These are phyloP conservation scores for Anagrus nilaparvatae DNA, from an alignment of 1,140 invertebrate species.

Conservation along the genomic window DNA sequence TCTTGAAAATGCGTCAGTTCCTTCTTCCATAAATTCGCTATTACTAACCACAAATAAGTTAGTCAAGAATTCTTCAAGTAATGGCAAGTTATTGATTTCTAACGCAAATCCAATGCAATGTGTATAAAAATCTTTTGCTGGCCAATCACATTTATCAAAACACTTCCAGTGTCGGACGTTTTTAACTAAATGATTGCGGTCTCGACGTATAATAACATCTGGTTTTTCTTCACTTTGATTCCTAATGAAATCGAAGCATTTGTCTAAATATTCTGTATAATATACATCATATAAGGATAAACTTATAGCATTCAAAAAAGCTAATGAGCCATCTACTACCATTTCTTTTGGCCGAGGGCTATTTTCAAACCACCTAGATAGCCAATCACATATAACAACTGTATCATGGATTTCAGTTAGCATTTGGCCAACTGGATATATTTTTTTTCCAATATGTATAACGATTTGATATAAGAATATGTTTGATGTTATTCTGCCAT, in stretches of 20 bases:
- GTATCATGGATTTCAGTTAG: conserved; percentile 12
- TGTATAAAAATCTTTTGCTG: neutral
- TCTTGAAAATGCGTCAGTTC: too few relatives aligned
- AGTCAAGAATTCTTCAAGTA: neutral
- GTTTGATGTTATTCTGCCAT: too few relatives aligned
- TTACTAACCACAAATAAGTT: neutral
- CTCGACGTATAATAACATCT: neutral
- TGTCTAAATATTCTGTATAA: conserved; percentile 5
- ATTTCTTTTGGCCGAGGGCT: conserved; percentile 7
- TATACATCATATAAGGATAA: conserved; percentile 8
- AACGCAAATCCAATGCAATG: neutral
- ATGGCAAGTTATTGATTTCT: neutral
- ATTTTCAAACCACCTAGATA: conserved; percentile 5
- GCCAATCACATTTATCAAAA: neutral
- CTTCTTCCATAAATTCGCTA: neutral
- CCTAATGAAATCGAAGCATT: neutral
- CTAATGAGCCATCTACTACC: conserved; percentile 13
- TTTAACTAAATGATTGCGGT: neutral
- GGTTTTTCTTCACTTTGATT: neutral
- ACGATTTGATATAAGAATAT: too few relatives aligned
- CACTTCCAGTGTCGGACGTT: neutral
- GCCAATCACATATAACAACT: conserved; percentile 7
- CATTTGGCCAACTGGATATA: conserved; percentile 7
- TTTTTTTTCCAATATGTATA: neutral
- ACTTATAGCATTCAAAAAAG: conserved; percentile 11